These are phyloP conservation scores for Drosophila bocki DNA, from an alignment of 1,140 invertebrate genomes.

Conservation along the genomic window DNA sequence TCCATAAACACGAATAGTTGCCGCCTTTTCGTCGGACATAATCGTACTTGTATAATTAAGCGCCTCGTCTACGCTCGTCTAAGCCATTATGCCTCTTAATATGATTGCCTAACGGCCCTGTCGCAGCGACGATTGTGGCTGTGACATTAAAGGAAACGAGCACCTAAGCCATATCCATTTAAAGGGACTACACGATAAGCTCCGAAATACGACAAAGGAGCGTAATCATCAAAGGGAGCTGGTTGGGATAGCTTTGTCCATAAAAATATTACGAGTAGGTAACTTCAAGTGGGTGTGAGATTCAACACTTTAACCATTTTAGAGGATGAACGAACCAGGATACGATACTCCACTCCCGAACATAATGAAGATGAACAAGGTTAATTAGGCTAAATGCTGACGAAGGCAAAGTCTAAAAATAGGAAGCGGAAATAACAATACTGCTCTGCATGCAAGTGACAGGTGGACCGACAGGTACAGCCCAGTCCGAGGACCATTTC, in stretches of 20 bases:
- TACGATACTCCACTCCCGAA: not conserved
- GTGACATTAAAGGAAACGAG: slow-evolving; percentile 31
- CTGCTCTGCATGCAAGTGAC: slow-evolving; percentile 28
- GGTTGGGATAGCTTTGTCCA: not conserved
- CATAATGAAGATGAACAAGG: slow-evolving; percentile 28
- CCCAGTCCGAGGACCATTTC: slow-evolving; percentile 11
- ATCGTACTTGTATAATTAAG: slow-evolving; percentile 47
- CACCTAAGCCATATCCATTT: slow-evolving; percentile 50
- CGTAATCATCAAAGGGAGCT: slow-evolving; percentile 28
- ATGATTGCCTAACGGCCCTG: slow-evolving; percentile 59
- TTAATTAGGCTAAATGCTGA: slow-evolving; percentile 30
- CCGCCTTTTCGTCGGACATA: slow-evolving; percentile 19
- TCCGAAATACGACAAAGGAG: slow-evolving; percentile 27
- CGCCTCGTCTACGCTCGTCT: slow-evolving; percentile 13
- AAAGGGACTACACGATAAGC: slow-evolving; percentile 33
- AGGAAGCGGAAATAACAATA: slow-evolving; percentile 30
- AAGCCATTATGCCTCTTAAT: slow-evolving; percentile 54
- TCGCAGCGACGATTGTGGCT: slow-evolving; percentile 5
- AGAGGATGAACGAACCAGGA: not conserved
- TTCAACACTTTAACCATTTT: slow-evolving; percentile 19
- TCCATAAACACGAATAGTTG: slow-evolving; percentile 1
- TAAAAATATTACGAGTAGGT: slow-evolving; percentile 14
- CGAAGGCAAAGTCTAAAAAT: slow-evolving; percentile 25
- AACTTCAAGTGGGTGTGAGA: slow-evolving; percentile 13
- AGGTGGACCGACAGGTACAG: slow-evolving; percentile 33